A percentile compares a stretch with the other conserved stretches of the same genome.
phyloP scores from a whole-genome alignment of 2,113 vertebrate genomes.

The Epinephelus moara region DNA sequence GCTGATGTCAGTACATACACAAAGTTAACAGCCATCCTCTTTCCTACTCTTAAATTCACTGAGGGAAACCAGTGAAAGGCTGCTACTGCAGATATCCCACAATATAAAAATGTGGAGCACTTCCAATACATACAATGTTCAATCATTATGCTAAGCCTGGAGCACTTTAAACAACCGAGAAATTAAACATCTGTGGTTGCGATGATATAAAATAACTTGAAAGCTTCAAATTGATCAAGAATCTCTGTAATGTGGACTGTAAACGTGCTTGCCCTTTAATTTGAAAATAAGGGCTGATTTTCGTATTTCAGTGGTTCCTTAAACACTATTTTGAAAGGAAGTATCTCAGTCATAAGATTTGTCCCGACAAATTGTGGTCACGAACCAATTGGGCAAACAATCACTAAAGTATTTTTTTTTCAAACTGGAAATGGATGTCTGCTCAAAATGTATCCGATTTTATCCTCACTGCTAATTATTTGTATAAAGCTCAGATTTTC shows the following conservation, averaged over 20 bases:
- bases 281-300: constrained; percentile 76
- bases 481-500: constrained; percentile 52
- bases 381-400: constrained; percentile 65
- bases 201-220: constrained; percentile 71
- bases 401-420: constrained; percentile 55
- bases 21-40: constrained; percentile 75
- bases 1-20: constrained; percentile 80
- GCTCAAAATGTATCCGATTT: constrained; percentile 61
- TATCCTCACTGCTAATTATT: constrained; percentile 66
- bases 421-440: constrained; percentile 60
- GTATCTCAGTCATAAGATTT: constrained; percentile 77
- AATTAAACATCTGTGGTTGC: constrained; percentile 78
- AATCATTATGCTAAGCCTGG: constrained; percentile 76
- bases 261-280: constrained; percentile 71
- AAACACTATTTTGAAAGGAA: constrained; percentile 81
- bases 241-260: constrained; percentile 75
- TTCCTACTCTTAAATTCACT: constrained; percentile 73
- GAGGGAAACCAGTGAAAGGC: constrained; percentile 77
- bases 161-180: constrained; percentile 77
- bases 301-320: constrained; percentile 75
- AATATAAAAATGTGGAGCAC: constrained; percentile 71
- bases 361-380: constrained; percentile 75
- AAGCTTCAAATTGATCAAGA: constrained; percentile 75
- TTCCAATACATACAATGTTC: constrained; percentile 79
- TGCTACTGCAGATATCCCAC: constrained; percentile 80